phyloP scores from a whole-genome alignment of 2,113 vertebrate genomes.

The Oryzias woworae region DNA sequence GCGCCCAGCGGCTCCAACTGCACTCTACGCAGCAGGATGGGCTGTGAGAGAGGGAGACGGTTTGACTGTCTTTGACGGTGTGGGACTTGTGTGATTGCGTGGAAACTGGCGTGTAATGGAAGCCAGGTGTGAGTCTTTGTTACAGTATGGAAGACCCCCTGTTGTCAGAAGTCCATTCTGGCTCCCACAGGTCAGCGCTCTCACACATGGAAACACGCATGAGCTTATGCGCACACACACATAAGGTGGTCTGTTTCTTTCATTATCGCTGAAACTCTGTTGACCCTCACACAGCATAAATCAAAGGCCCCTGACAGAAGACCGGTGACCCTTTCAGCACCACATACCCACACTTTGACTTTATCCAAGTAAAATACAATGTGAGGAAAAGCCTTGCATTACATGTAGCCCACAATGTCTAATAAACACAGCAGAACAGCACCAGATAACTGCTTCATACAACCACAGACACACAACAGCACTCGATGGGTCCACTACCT shows the following conservation, averaged over 20 bases:
- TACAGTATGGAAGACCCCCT: conserved; percentile 51
- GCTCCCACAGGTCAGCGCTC: conserved; percentile 41
- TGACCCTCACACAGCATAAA: conserved; percentile 50
- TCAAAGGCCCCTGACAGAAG: conserved; percentile 48
- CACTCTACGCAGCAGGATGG: conserved; percentile 24
- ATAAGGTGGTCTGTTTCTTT: conserved; percentile 44
- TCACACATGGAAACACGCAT: conserved; percentile 18
- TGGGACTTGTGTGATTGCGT: conserved; percentile 14
- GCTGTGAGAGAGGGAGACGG: conserved; percentile 6
- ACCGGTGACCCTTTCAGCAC: conserved; percentile 49
- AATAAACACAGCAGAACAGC: not conserved
- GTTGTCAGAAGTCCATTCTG: conserved; percentile 48
- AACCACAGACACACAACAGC: not conserved
- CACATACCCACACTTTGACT: conserved; percentile 18
- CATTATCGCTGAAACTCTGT: conserved; percentile 42
- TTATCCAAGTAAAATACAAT: conserved; percentile 20
- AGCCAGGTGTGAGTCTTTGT: conserved; percentile 54
- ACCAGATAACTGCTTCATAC: not conserved
- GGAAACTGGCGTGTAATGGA: conserved; percentile 54
- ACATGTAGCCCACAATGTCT: not conserved
- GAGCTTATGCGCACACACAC: conserved; percentile 16
- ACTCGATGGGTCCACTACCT: not conserved
- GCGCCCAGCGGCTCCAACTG: conserved; percentile 34
- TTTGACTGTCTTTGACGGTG: conserved; percentile 4
- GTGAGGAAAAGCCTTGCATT: conserved; percentile 25